A percentile compares a stretch with the other conserved stretches of the same genome.
phyloP scores from a whole-genome alignment of 2,888 invertebrate genomes.

The Lydus trimaculatus region DNA sequence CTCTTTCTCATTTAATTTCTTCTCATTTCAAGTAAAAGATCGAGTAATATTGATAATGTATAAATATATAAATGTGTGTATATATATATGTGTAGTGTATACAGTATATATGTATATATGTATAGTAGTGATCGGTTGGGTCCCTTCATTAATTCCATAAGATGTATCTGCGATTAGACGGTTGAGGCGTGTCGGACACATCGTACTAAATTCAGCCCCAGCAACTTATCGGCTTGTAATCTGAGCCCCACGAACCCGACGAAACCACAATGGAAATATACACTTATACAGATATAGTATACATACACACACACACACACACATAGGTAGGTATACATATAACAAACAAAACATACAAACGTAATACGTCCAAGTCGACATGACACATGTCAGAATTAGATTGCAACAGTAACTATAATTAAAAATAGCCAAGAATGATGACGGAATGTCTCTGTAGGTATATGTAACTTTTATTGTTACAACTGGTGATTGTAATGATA shows the following conservation, averaged over 20 bases:
- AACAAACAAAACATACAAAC: constrained; percentile 29
- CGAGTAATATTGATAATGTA: neutral
- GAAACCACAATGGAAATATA: constrained; percentile 31
- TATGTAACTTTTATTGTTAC: neutral
- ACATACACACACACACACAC: neutral
- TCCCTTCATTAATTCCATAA: constrained; percentile 53
- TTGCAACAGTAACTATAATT: constrained; percentile 56
- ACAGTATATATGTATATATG: neutral
- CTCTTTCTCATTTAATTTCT: neutral
- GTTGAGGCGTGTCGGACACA: constrained; percentile 54
- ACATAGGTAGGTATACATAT: neutral
- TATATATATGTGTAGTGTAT: neutral
- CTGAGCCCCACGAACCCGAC: constrained; percentile 43
- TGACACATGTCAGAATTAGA: constrained; percentile 59
- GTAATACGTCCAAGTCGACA: constrained; percentile 50
- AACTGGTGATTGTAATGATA: neutral
- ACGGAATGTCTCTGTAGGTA: constrained; percentile 22
- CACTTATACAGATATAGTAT: too few species aligned
- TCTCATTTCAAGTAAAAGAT: neutral
- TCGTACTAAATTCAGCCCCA: constrained; percentile 53
- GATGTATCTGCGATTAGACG: constrained; percentile 53
- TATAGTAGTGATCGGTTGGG: constrained; percentile 45
- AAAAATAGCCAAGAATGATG: constrained; percentile 45
- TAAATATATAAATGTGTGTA: neutral
- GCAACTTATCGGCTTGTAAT: constrained; percentile 54